Percentiles rank a stretch among this genome's conserved stretches.
phyloP scores from a whole-genome alignment of 2,113 vertebrate genomes.

The Albula goreensis region DNA sequence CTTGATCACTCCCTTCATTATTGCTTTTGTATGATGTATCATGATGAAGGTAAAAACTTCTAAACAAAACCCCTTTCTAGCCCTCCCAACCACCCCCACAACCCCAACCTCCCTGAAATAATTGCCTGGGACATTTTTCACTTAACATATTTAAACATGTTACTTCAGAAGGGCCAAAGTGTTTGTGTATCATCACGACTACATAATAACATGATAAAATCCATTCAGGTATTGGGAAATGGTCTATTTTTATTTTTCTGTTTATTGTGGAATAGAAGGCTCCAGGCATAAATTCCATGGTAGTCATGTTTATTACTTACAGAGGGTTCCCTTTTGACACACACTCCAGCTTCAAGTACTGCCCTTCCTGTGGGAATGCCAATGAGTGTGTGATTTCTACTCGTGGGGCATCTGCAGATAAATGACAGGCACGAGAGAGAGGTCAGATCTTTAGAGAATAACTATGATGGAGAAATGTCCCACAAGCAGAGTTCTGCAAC shows the following conservation, averaged over 20 bases:
- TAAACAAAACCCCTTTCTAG: conserved; percentile 16
- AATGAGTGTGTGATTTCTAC: conserved; percentile 87
- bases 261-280: no score
- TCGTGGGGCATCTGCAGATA: conserved; percentile 84
- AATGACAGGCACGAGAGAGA: conserved; percentile 47
- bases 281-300: no score
- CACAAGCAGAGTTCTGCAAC: conserved; percentile 8
- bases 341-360: conserved; percentile 93
- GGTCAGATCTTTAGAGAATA: conserved; percentile 32
- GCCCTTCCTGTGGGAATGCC: conserved; percentile 92
- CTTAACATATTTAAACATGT: conserved; percentile 31
- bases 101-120: no score
- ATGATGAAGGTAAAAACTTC: conserved; percentile 23
- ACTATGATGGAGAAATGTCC: no score
- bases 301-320: conserved; percentile 73
- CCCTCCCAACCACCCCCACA: no score
- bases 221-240: conserved; percentile 41
- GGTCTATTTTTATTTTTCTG: conserved; percentile 40
- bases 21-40: not conserved
- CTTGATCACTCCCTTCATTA: not conserved
- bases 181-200: conserved; percentile 34
- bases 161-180: conserved; percentile 43
- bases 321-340: conserved; percentile 94
- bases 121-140: conserved; percentile 22
- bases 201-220: conserved; percentile 32